A percentile compares a stretch with the other conserved stretches of the same genome.
These are phyloP conservation scores for Zapornia atra DNA, from an alignment of 2,113 vertebrate genomes.

Conservation along the genomic window DNA sequence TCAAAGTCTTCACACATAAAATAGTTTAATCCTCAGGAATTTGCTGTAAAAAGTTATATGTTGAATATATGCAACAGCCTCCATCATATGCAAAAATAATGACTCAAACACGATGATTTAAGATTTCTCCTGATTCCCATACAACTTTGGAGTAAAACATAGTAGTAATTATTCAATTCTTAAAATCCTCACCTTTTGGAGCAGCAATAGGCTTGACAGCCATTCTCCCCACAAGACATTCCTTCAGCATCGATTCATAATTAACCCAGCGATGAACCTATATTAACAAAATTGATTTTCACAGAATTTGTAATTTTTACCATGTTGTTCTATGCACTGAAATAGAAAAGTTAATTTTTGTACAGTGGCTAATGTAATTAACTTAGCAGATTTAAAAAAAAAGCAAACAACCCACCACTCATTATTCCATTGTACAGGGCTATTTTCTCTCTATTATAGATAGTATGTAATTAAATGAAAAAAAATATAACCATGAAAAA, in stretches of 20 bases:
- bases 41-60: background rate
- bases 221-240: slow-evolving; percentile 94
- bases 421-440: background rate
- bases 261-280: slow-evolving; percentile 99
- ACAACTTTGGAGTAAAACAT: background rate
- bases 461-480: background rate
- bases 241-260: slow-evolving; percentile 97
- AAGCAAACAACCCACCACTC: too few relatives aligned
- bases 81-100: background rate
- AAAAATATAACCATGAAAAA: background rate
- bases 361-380: background rate
- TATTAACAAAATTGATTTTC: background rate
- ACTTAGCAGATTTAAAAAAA: background rate
- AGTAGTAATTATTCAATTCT: background rate
- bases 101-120: background rate
- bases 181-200: slow-evolving; percentile 81
- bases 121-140: background rate
- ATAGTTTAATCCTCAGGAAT: background rate
- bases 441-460: background rate
- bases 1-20: background rate
- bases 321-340: background rate
- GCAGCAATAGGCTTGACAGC: slow-evolving; percentile 73
- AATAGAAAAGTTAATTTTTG: background rate
- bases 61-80: background rate
- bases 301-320: background rate